Base-by-base conservation (phyloP, 1,140 invertebrate species). In the Drosophila mayri region DNA sequence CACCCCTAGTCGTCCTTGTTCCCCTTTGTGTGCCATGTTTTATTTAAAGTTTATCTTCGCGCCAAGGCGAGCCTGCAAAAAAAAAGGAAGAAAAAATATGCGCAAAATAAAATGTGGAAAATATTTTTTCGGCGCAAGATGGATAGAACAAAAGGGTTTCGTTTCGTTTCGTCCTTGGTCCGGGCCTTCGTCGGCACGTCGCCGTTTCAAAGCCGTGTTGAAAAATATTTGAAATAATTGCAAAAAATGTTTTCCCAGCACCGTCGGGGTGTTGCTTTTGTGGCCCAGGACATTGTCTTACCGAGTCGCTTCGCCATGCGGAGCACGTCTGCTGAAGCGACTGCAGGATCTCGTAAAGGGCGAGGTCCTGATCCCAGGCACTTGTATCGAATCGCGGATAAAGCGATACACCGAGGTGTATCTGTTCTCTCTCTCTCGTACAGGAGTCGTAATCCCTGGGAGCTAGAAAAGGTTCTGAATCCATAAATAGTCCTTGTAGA, bases 161-260 rank as follows among this genome's bases (percentile, higher is more conserved):
- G 28, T 35, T 35, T 35, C 35, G 35, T 12, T 46, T 44, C 44
- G 32, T n/a, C 40, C 37, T 38, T 62, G 37, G 47, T 47, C 35
- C 55, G 11, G 59, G 20, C 47, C 28, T 38, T 61, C 54, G 80
- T 84, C 85, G 84, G 84, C 84, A 88, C 84, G 84, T 88, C 76
- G 72, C 67, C 76, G 73, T 84, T 81, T 68, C 77, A 84, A 81
- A 88, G 84, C 78, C 77, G 85, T 79, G 85, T 85, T 88, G 85
- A 88, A 88, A 88, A 88, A 88, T 88, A 90, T 90, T 88, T 88
- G 85, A 90, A 88, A 88, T 88, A 88, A 88, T 88, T 88, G 85
- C 74, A 85, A 90, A 88, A 88, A 88, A 90, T 85, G 84, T 79
- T 88, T 74, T 44, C 47, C n/a, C 55, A 32, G 30, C 32, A 47